phyloP scores from a whole-genome alignment of 2,113 vertebrate species.

The Cygnus atratus region DNA sequence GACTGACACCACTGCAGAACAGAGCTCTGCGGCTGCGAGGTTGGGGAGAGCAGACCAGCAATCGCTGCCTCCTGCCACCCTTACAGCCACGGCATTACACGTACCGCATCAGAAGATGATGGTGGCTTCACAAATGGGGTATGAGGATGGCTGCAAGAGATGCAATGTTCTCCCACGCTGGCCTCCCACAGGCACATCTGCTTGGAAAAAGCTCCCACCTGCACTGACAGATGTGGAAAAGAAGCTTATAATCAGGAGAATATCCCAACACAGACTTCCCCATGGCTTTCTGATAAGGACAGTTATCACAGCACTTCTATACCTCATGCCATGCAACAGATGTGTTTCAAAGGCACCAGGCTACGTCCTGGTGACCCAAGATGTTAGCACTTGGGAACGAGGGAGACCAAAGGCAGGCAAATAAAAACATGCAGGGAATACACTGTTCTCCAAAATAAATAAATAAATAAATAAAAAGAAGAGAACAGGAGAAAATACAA shows the following conservation, averaged over 20 bases:
- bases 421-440: background rate
- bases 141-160: background rate
- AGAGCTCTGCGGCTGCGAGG: accelerated
- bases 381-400: background rate
- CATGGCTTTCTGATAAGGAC: background rate
- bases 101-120: background rate
- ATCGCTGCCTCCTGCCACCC: accelerated
- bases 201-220: background rate
- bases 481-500: background rate
- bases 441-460: background rate
- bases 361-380: background rate
- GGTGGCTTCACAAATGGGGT: background rate
- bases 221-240: background rate
- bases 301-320: background rate
- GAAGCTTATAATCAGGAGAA: slow-evolving; percentile 3
- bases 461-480: background rate
- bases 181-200: background rate
- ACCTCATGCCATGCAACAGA: background rate
- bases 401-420: background rate
- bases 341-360: background rate
- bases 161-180: background rate
- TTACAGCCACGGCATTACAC: background rate
- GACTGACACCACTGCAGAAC: background rate
- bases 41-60: background rate
- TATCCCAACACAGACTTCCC: background rate